Evolutionary conservation across 1,140 invertebrate species (phyloP).

Genomic region (Laupala kohalensis): DNA sequence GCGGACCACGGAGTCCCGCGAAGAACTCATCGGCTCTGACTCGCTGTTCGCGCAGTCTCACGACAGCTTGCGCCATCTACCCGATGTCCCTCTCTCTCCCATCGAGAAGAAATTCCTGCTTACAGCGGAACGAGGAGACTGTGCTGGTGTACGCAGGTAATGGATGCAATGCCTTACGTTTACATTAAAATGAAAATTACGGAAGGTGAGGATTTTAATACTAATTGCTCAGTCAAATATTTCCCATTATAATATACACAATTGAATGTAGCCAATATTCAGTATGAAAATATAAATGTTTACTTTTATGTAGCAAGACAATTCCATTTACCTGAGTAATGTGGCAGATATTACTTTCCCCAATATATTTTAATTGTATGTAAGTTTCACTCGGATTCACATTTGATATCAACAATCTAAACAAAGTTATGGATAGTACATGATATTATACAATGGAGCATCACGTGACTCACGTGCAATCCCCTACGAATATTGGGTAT

Average conservation of each 20-base stretch:
- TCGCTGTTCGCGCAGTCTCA: conserved; percentile 22
- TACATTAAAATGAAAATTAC: too few relatives aligned
- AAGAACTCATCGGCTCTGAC: conserved; percentile 29
- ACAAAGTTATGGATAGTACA: not conserved
- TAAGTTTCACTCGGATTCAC: too few relatives aligned
- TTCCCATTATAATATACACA: not conserved
- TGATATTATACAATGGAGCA: too few relatives aligned
- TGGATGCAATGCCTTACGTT: too few relatives aligned
- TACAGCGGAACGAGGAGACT: conserved; percentile 74
- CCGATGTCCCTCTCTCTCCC: conserved; percentile 54
- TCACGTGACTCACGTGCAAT: too few relatives aligned
- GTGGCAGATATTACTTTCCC: too few relatives aligned
- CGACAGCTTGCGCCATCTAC: conserved; percentile 24
- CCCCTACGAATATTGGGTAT: too few relatives aligned
- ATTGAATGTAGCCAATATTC: too few relatives aligned
- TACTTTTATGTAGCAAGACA: too few relatives aligned
- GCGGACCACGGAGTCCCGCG: conserved; percentile 34
- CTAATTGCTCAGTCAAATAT: not conserved
- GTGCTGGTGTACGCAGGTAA: conserved; percentile 67
- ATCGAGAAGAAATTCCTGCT: conserved; percentile 75
- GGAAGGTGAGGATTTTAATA: not conserved
- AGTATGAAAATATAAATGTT: too few relatives aligned
- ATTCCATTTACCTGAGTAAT: too few relatives aligned
- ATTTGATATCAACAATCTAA: not conserved
- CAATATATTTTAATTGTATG: not conserved